Evolutionary conservation across 2,888 invertebrate genomes (phyloP), one percentile per base, ranked within the genome.

Genomic region (Anthophora plumipes): DNA sequence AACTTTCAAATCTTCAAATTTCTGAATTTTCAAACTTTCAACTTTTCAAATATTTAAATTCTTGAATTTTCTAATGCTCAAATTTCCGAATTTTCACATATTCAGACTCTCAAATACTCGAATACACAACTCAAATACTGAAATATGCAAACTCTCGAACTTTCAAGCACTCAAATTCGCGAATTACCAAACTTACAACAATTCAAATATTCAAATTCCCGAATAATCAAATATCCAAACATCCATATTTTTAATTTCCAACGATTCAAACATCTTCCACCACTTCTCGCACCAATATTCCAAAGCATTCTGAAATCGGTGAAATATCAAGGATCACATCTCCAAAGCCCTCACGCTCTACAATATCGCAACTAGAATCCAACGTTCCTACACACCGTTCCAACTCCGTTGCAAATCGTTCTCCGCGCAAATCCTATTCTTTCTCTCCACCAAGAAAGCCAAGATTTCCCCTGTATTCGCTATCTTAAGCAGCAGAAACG

Each of bases 401-500:
- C 11, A 12, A 43, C 46, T 39, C 17, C 43, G 22, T 37, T 69
- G 43, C 70, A 52, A 74, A 74, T 55, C 46, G 59, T 39, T n/a
- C 43, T 37, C 46, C 22, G 52, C 20, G 50, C 41, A 52, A 60
- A 52, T 55, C 46, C 25, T 14, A 25, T n/a, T 14, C 50, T 20
- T 11, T 22, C 17, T 25, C 11, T 20, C 20, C 67, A 3, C n/a
- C 0, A 1, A n/a, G 12, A 20, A 43, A 43, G 31, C 11, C 43
- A 14, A 68, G 60, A 74, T 69, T 68, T 54, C 31, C 59, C 48
- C 37, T 50, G 11, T 14, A 52, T 61, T 17, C 31, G 72, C 50
- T 64, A 70, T 78, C 78, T 70, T n/a, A 17, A 39, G n/a, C 50
- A 48, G 25, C n/a, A 31, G 39, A 59, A 70, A 46, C 54, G 70